Base-by-base conservation (phyloP, 2,113 vertebrate genomes). In the Trematomus loennbergii region DNA sequence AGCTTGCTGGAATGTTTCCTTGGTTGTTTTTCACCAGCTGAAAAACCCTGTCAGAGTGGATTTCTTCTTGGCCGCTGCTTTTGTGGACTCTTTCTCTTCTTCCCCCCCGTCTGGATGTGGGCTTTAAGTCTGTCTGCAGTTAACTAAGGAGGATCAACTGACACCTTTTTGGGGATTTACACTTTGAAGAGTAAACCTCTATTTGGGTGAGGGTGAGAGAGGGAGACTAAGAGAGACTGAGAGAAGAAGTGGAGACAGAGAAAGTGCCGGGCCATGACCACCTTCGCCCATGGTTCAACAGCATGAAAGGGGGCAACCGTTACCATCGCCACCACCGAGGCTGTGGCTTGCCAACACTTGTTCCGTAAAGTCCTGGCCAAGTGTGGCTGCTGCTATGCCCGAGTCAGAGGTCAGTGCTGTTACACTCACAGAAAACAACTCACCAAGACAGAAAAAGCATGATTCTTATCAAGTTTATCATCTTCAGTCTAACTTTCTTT, bases 341-440 rank as follows among this genome's bases (percentile, higher is more conserved):
- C 92, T 98, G 97, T 87, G 96, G 96, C 92, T 98, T 98, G 97
- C 96, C 96, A 96, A 91, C 96, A 96, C 92, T 96, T 98, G 94
- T 97, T 97, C 94, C 95, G 97, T 85, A 98, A 98, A 96, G 96
- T 98, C 91, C 94, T 97, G 94, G 95, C 94, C 85, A 97, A 98
- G 96, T 98, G 97, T 88, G 96, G 96, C 92, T 97, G 97, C 94
- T 97, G 97, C 93, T 96, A 96, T 95, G 93, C 94, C 91, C 93
- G 94, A 92, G 96, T 96, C 93, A 96, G 96, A 97, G 97, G 97
- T 97, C 93, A 97, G 97, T 97, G 79, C 36, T 8, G 36, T 40
- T 40, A 40, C 36, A 40, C 5, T 55, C 40, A 52, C 74, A 62
- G 80, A 77, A 76, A 68, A 5, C 45, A 63, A 72, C 75, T 60